A percentile compares a stretch with the other conserved stretches of the same genome.
Conservation (phyloP, 2,797 vertebrate genomes). For the Mionectes olivaceus region DNA sequence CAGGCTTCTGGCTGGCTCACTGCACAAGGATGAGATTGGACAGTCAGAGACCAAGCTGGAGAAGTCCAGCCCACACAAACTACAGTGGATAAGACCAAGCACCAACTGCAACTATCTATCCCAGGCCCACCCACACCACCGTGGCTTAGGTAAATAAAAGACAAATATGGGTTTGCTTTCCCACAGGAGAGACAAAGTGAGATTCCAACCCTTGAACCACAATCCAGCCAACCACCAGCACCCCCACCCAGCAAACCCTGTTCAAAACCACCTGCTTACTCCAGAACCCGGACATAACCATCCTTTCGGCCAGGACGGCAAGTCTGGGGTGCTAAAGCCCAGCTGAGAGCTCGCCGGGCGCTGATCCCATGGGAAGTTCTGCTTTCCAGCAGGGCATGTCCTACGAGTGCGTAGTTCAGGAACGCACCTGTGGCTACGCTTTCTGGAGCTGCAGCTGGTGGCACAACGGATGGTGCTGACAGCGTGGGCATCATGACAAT, state of each 20-base stretch:
- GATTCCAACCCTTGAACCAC: slow-evolving; percentile 22
- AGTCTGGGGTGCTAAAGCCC: not conserved
- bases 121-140: not conserved
- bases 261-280: not conserved
- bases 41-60: slow-evolving; percentile 56
- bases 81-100: slow-evolving; percentile 15
- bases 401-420: slow-evolving; percentile 62
- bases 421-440: slow-evolving; percentile 83
- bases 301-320: not conserved
- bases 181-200: slow-evolving; percentile 16
- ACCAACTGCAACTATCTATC: not conserved
- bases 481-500: slow-evolving; percentile 86
- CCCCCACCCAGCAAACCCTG: not conserved
- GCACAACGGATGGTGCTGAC: slow-evolving; percentile 82
- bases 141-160: not conserved
- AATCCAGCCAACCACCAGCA: not conserved
- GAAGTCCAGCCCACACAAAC: not conserved
- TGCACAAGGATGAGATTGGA: slow-evolving; percentile 61
- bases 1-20: slow-evolving; percentile 81
- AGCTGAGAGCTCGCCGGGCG: not conserved
- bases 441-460: slow-evolving; percentile 80
- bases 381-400: slow-evolving; percentile 32
- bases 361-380: slow-evolving; percentile 6
- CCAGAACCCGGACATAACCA: not conserved
- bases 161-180: not conserved